Base-by-base conservation (phyloP, 2,113 vertebrate species). In the Montifringilla adamsi region DNA sequence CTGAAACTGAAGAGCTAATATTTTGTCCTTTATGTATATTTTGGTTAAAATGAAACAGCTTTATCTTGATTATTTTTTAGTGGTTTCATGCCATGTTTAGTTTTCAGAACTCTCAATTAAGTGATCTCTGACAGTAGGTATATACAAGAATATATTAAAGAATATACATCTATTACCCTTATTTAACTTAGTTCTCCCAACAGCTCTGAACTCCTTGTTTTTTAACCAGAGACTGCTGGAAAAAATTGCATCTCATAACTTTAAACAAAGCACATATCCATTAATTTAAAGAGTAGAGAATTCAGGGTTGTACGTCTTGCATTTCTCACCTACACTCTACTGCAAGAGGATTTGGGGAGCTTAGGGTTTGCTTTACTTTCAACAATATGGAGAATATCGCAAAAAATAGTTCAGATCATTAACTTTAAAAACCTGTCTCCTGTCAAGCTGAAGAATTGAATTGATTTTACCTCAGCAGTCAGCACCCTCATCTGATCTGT, bases 181-280 rank as follows among this genome's bases (percentile, higher is more conserved):
- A 55, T 53, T 89, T 96, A 93, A 56, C 63, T 39, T 47, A 90
- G n/a, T 79, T 75, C 63, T 83, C 88, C 89, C 76, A 18, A 14
- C 79, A 21, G 21, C 58, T 96, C 77, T 88, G 58, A 96, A 90
- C 92, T 95, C 75, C 82, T 81, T 95, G 58, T 97, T 97, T 94
- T 88, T 69, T 96, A 95, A 93, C 80, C 70, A 89, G 78, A 87
- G 84, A 75, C 87, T 92, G 93, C 90, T 62, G 35, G 70, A 41
- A 66, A 75, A 75, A 93, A 69, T 82, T 76, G 56, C 70, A 96
- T 68, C 59, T 96, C 58, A 64, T 85, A 94, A 87, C 91, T 96
- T 97, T 68, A 96, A 96, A 91, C 95, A 96, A 96, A 79, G 60
- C 16, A 18, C 55, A 67, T 95, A 39, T 94, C 67, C 82, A 27